Evolutionary conservation across 2,797 vertebrate genomes (phyloP).

Genomic region (Crocidura indochinensis): DNA sequence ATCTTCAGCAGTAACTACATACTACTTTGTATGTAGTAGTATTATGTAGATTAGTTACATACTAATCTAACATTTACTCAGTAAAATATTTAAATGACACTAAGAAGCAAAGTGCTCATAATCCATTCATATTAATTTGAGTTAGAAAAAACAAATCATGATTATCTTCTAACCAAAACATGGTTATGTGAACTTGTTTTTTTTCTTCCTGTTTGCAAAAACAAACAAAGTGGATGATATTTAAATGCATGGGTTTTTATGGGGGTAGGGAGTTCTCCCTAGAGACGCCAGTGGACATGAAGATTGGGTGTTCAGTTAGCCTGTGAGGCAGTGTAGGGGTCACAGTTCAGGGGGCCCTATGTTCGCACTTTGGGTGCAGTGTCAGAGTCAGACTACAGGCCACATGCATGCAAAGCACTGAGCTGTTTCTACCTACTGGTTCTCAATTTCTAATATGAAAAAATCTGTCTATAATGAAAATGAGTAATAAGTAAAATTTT

Average conservation of each 20-base stretch:
- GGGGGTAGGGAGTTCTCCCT: no score
- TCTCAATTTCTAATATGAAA: conserved; percentile 15
- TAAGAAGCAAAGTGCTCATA: conserved; percentile 48
- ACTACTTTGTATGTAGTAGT: no score
- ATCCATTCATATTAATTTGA: conserved; percentile 3
- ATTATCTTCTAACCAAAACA: background rate
- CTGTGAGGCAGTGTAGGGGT: no score
- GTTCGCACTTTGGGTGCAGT: no score
- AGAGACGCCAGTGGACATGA: no score
- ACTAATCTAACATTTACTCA: background rate
- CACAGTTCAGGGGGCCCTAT: no score
- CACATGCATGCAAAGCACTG: no score
- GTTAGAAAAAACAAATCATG: background rate
- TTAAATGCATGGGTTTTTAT: background rate
- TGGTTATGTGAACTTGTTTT: background rate
- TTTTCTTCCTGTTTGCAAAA: background rate
- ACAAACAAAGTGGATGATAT: background rate
- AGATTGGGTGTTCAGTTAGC: no score
- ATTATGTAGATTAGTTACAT: no score
- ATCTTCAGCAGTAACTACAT: conserved; percentile 10
- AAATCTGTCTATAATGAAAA: conserved; percentile 20
- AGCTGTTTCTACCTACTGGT: no score
- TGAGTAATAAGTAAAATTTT: conserved; percentile 19
- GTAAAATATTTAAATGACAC: conserved; percentile 34
- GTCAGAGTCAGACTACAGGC: no score